Percentiles rank a stretch among this genome's conserved stretches.
Evolutionary conservation across 2,113 vertebrate species (phyloP).

Genomic region (Gasterosteus nipponicus): DNA sequence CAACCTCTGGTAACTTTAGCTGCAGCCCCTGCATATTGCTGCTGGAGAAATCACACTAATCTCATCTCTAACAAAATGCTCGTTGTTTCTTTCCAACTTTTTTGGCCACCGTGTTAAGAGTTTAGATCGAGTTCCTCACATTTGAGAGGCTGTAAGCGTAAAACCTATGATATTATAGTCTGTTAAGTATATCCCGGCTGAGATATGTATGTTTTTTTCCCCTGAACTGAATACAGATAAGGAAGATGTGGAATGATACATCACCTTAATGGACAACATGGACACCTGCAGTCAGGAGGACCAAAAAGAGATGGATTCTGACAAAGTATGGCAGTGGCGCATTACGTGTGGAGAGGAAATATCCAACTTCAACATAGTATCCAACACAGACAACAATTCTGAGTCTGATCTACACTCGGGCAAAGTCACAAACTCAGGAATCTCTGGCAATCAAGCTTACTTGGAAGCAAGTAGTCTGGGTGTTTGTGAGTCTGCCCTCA

Average conservation of each 20-base stretch:
- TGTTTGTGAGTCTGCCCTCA: background rate
- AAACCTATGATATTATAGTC: background rate
- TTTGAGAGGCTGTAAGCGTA: too few relatives aligned
- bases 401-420: constrained; percentile 3
- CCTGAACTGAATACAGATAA: constrained; percentile 14
- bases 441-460: background rate
- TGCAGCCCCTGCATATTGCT: too few relatives aligned
- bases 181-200: background rate
- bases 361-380: constrained; percentile 33
- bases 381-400: constrained; percentile 10
- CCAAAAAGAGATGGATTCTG: constrained; percentile 25
- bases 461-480: background rate
- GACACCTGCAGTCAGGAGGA: background rate
- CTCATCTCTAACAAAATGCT: too few relatives aligned
- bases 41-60: too few relatives aligned
- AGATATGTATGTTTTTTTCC: background rate
- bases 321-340: constrained; percentile 47
- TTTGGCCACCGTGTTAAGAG: constrained; percentile 1
- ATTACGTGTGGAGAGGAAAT: constrained; percentile 14
- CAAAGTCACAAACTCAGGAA: background rate
- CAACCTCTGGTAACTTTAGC: too few relatives aligned
- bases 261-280: background rate
- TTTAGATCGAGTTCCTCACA: background rate
- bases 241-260: background rate
- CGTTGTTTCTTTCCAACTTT: too few relatives aligned